Evolutionary conservation across 2,888 invertebrate genomes (phyloP), one percentile per base, ranked within the genome.

Genomic region (Drosophila recens): DNA sequence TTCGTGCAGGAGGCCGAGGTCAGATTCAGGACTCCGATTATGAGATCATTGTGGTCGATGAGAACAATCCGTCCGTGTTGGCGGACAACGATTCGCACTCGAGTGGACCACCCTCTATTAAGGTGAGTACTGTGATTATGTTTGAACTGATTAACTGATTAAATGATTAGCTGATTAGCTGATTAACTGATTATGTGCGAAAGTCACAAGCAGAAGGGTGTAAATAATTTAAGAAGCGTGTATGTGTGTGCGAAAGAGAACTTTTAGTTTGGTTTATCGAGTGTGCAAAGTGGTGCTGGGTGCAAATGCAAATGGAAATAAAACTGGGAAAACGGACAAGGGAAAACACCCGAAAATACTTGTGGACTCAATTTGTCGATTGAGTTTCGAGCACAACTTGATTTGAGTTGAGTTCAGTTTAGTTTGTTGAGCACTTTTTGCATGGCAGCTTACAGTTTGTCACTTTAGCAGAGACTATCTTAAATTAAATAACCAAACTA

Each of bases 11-110:
- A 66, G 89, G 91, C 11, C 91, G 23, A 23, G 23, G 93, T 48
- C 93, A 91, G 84, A 93, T 91, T 83, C 97, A 97, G 91, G 97
- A 97, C 90, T 96, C 95, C 69, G 97, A 97, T 90, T 97, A 97
- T 92, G 97, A 97, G 90, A 97, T 97, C 86, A 97, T 97, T 91
- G 97, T 97, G 73, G 97, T 97, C 88, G 97, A 97, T 91, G 97
- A 97, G 91, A 97, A 96, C 91, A 97, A 97, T 93, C 96, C 97
- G 0, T 96, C 96, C 13, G 95, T 95, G 72, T 93, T 97, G 80
- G 96, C 96, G 54, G 97, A 97, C 89, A 95, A 96, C 91, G 97
- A 97, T 90, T 95, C 97, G 17, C 95, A 95, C 78, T 95, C 95
- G 17, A 94, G 94, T 80, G 95, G 95, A 27, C 95, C 96, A 38